Evolutionary conservation across 2,888 invertebrate genomes (phyloP).

Genomic region (Habrosyne pyritoides): DNA sequence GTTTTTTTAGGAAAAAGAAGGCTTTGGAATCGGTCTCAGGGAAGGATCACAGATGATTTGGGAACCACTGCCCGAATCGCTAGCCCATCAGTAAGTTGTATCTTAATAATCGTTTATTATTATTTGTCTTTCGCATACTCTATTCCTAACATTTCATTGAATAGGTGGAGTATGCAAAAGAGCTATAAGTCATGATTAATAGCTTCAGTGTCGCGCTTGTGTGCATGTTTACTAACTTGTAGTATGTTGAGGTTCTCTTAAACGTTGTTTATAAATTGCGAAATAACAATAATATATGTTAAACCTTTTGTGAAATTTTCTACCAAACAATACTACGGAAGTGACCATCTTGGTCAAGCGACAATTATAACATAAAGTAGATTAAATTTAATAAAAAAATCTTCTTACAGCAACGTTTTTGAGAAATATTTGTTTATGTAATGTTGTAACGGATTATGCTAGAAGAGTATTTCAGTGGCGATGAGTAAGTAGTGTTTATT

Average conservation of each 20-base stretch:
- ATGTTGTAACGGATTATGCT: background rate
- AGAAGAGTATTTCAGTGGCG: conserved; percentile 17
- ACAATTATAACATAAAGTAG: no score
- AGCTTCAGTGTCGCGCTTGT: conserved; percentile 44
- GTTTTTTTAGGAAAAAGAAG: conserved; percentile 86
- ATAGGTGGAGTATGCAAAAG: conserved; percentile 8
- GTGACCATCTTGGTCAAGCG: no score
- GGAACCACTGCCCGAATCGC: conserved; percentile 74
- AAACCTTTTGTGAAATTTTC: no score
- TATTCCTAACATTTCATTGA: conserved; percentile 10
- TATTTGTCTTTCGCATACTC: conserved; percentile 5
- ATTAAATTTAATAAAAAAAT: no score
- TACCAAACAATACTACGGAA: no score
- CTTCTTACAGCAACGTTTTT: background rate
- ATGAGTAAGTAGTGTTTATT: conserved; percentile 71
- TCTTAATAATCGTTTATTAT: background rate
- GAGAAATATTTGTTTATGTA: background rate
- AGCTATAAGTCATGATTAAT: conserved; percentile 5
- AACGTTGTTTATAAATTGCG: background rate
- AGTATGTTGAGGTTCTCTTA: background rate
- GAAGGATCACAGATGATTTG: conserved; percentile 87
- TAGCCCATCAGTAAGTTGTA: conserved; percentile 62
- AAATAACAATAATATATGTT: no score
- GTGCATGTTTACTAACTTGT: conserved; percentile 25
- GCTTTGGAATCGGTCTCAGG: conserved; percentile 86